Base-by-base conservation (phyloP, 1,140 invertebrate genomes). In the Odontomachus brunneus region DNA sequence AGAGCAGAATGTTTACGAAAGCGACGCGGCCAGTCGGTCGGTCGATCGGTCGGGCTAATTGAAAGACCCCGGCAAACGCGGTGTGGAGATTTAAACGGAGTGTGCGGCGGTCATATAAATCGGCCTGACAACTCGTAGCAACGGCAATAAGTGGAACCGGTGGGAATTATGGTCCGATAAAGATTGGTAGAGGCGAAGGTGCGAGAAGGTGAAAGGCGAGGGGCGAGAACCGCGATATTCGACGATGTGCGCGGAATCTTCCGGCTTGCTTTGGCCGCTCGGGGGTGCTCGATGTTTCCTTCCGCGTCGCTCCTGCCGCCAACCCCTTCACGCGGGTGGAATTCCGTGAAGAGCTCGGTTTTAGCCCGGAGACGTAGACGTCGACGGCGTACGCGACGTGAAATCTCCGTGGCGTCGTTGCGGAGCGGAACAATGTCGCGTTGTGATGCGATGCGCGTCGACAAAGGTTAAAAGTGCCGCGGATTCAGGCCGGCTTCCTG, bases 101-200 rank as follows among this genome's bases (percentile, higher is more conserved):
- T 66, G 38, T 66, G 62, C 66, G 74, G 60, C 48, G 74, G 62
- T 15, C 74, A 76, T 76, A 76, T 76, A 76, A 76, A 66, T 59
- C 29, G 63, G 62, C 29, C 29, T 2, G 74, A 76, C 74, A 76
- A 76, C 74, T 24, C 74, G 74, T 53, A 38, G 44, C 44, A 76
- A 51, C 74, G 62, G 62, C 48, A 76, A 76, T 76, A 76, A 76
- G 74, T 76, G 74, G 48, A 53, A 62, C 74, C 29, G 29, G 60
- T 66, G 74, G 63, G 62, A 76, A 76, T 76, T 76, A 76, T 53
- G 73, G 74, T 66, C 48, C 62, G 48, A 44, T 62, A 76, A 66
- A 66, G 74, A 53, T 5, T 9, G 12, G 19, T 2, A 33, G 59
- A 12, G 33, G 73, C 60, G 65, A 76, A 65, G 29, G 29, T 33